Percentiles rank a stretch among this genome's conserved stretches.
These are phyloP conservation scores for Neosilurus mollespiculum DNA, from an alignment of 2,797 vertebrate genomes.

Conservation along the genomic window DNA sequence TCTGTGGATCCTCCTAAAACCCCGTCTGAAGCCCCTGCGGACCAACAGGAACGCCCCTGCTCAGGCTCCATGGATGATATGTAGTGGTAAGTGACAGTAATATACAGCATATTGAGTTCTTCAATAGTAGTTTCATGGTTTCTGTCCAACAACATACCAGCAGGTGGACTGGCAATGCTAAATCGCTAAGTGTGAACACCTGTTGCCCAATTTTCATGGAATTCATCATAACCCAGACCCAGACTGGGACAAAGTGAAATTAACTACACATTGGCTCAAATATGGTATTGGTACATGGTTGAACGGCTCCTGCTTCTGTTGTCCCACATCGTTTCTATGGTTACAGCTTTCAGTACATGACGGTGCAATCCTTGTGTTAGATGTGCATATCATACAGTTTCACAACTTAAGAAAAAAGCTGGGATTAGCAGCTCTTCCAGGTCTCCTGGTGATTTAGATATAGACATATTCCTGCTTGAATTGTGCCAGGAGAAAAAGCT, in stretches of 20 bases:
- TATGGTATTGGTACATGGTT: not conserved
- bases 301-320: not conserved
- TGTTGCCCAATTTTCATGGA: too few relatives aligned
- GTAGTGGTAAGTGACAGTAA: too few relatives aligned
- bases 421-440: constrained; percentile 1
- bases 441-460: constrained; percentile 19
- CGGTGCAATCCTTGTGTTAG: not conserved
- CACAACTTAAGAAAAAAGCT: not conserved
- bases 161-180: not conserved
- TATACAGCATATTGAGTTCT: too few relatives aligned
- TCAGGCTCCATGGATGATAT: too few relatives aligned
- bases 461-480: not conserved
- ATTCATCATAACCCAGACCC: not conserved
- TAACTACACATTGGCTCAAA: not conserved
- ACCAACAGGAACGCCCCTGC: too few relatives aligned
- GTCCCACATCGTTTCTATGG: not conserved
- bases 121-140: not conserved
- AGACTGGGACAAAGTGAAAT: not conserved
- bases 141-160: not conserved
- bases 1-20: too few relatives aligned
- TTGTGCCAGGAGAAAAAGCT: constrained; percentile 38
- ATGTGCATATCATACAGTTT: not conserved
- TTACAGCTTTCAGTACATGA: not conserved
- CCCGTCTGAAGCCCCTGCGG: too few relatives aligned
- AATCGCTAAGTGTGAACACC: not conserved